phyloP scores from a whole-genome alignment of 2,888 invertebrate genomes.

The Plebejus argus region DNA sequence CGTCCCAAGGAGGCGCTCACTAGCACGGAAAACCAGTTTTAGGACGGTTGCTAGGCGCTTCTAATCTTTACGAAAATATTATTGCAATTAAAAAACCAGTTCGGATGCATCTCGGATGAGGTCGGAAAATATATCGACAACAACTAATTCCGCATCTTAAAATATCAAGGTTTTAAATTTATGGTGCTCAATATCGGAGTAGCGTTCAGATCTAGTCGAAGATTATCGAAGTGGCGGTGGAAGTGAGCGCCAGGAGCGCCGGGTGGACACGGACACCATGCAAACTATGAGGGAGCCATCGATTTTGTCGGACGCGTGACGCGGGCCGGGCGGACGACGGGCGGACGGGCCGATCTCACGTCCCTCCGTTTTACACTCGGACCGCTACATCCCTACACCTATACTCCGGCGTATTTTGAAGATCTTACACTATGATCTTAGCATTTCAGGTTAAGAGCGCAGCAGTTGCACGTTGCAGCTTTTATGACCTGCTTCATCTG shows the following conservation, averaged over 20 bases:
- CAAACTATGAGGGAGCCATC: slow-evolving; percentile 78
- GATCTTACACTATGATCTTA: neutral
- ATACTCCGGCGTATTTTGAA: neutral
- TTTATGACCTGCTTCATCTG: neutral
- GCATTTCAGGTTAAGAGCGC: neutral
- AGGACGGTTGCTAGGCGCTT: neutral
- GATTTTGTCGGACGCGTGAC: slow-evolving; percentile 66
- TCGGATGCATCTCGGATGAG: neutral
- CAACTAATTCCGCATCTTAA: neutral
- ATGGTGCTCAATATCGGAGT: neutral
- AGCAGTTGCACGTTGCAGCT: neutral
- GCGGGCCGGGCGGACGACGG: neutral
- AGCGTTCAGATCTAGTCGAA: neutral
- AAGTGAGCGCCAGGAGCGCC: slow-evolving; percentile 29
- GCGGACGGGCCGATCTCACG: slow-evolving; percentile 67
- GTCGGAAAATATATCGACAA: neutral
- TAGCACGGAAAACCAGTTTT: neutral
- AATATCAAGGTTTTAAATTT: neutral
- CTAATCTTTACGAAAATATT: neutral
- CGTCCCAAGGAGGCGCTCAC: neutral
- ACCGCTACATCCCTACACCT: slow-evolving; percentile 43
- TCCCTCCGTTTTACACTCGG: slow-evolving; percentile 57
- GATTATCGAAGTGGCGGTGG: neutral
- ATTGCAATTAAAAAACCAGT: slow-evolving; percentile 1
- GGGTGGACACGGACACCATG: slow-evolving; percentile 69